Evolutionary conservation across 2,113 vertebrate species (phyloP).

Genomic region (Elaphurus davidianus): DNA sequence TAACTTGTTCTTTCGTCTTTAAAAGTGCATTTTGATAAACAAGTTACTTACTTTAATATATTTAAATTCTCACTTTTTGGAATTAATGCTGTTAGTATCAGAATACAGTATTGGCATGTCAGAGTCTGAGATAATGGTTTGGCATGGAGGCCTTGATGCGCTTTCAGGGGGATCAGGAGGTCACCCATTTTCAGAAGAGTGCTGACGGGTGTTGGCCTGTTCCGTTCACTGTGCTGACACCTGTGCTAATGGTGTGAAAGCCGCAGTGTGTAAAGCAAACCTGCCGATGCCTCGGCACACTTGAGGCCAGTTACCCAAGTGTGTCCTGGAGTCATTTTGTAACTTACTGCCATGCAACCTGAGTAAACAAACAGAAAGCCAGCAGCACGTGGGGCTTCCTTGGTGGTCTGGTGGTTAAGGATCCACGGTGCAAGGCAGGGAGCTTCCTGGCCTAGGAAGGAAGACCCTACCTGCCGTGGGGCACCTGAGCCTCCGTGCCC

Average conservation of each 20-base stretch:
- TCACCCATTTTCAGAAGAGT: not conserved
- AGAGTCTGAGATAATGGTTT: not conserved
- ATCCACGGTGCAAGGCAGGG: not conserved
- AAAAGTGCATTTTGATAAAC: not conserved
- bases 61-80: not conserved
- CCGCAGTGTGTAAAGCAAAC: not conserved
- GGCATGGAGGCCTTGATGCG: not conserved
- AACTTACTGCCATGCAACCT: not conserved
- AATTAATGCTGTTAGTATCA: not conserved
- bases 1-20: not conserved
- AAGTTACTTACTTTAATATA: not conserved
- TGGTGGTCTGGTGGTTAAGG: not conserved
- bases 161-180: not conserved
- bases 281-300: not conserved
- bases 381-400: not conserved
- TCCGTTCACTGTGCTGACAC: not conserved
- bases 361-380: not conserved
- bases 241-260: not conserved
- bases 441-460: not conserved
- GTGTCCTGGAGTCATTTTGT: not conserved
- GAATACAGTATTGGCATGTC: not conserved
- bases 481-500: not conserved
- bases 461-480: not conserved
- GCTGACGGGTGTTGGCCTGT: not conserved
- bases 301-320: not conserved